Evolutionary conservation across 2,888 invertebrate genomes (phyloP).

Genomic region (Coremacera marginata): DNA sequence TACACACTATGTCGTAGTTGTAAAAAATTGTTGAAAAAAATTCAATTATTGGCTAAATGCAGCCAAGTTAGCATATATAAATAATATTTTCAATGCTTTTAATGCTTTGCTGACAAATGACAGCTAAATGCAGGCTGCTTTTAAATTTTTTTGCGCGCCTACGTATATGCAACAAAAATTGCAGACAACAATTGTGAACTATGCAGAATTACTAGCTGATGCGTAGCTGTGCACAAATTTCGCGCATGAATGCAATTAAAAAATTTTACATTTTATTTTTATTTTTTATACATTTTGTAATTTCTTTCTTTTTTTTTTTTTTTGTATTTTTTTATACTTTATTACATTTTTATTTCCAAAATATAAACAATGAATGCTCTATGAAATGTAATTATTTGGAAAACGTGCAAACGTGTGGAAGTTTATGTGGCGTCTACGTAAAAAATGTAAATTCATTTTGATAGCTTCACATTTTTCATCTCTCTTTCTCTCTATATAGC

Average conservation of each 20-base stretch:
- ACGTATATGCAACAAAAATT: constrained; percentile 1
- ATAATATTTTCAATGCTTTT: constrained; percentile 19
- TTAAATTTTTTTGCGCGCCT: neutral
- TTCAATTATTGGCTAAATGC: neutral
- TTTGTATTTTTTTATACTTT: neutral
- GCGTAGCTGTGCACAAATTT: neutral
- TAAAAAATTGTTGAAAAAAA: neutral
- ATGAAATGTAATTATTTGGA: no score
- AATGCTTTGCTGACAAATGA: constrained; percentile 22
- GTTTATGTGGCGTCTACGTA: neutral
- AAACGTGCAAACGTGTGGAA: neutral
- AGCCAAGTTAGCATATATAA: neutral
- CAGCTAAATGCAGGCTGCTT: neutral
- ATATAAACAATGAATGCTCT: neutral
- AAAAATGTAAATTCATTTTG: no score
- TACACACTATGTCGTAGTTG: no score
- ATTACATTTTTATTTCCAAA: neutral
- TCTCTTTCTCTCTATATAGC: neutral
- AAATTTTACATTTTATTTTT: neutral
- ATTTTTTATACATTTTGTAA: neutral
- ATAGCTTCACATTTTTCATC: neutral
- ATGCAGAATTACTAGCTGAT: neutral
- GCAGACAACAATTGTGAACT: neutral
- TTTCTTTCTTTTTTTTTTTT: neutral
- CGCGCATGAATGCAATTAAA: neutral